Conservation (phyloP, 2,797 vertebrate species). For the Manis crassicaudata region DNA sequence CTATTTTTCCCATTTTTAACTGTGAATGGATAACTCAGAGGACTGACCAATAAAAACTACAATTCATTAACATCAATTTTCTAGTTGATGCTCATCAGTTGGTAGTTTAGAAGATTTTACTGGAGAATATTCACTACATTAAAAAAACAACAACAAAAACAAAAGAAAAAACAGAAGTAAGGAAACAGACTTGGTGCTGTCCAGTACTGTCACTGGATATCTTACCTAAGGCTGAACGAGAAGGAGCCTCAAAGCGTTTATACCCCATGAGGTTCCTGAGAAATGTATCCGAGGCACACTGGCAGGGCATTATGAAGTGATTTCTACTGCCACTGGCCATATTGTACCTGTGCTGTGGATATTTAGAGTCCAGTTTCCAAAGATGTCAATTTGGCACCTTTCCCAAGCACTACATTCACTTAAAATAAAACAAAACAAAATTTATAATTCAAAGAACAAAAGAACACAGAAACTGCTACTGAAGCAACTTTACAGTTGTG, state of each 20-base stretch:
- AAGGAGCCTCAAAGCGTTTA: conserved; percentile 46
- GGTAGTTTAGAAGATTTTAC: conserved; percentile 28
- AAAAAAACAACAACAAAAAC: background rate
- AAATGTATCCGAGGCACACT: conserved; percentile 61
- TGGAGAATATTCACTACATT: conserved; percentile 46
- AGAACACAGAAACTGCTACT: conserved; percentile 69
- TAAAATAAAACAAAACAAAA: conserved; percentile 83
- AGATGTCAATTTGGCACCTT: conserved; percentile 81
- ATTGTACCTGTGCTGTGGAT: conserved; percentile 76
- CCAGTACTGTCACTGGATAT: background rate
- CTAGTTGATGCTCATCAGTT: background rate
- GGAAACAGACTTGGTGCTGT: background rate
- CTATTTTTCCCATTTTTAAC: conserved; percentile 7
- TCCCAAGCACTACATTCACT: conserved; percentile 77
- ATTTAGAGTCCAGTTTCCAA: conserved; percentile 80
- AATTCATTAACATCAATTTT: conserved; percentile 34
- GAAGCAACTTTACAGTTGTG: conserved; percentile 71
- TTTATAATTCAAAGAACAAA: conserved; percentile 80
- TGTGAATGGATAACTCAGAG: conserved; percentile 1
- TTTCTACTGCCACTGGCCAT: conserved; percentile 74
- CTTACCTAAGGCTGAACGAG: conserved; percentile 59
- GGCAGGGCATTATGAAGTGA: conserved; percentile 70
- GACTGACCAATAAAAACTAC: background rate
- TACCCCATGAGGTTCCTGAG: conserved; percentile 26
- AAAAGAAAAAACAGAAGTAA: background rate